A percentile compares a stretch with the other conserved stretches of the same genome.
phyloP scores from a whole-genome alignment of 2,888 invertebrate species.

The Siphonodentalium dalli region DNA sequence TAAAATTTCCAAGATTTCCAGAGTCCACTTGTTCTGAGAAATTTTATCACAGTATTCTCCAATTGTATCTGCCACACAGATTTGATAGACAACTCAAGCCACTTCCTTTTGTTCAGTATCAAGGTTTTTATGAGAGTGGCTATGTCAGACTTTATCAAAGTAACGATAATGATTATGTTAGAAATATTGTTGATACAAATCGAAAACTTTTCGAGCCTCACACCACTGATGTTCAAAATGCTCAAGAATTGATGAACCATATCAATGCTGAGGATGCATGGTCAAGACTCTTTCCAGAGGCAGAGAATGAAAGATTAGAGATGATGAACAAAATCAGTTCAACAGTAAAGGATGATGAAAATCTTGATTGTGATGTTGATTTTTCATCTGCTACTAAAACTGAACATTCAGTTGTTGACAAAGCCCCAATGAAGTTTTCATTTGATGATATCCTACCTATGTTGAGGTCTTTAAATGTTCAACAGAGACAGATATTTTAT shows the following conservation, averaged over 20 bases:
- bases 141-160: not conserved
- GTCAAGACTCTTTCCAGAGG: not conserved
- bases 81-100: not conserved
- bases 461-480: slow-evolving; percentile 5
- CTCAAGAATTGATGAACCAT: not conserved
- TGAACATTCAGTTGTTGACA: not conserved
- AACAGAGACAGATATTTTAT: slow-evolving; percentile 15
- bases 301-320: not conserved
- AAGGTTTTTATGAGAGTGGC: not conserved
- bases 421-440: not conserved
- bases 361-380: not conserved
- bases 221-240: not conserved
- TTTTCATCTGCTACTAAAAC: not conserved
- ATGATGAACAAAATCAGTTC: not conserved
- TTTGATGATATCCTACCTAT: not conserved
- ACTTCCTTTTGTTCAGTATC: not conserved
- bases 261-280: slow-evolving; percentile 1
- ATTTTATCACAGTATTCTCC: slow-evolving; percentile 1
- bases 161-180: not conserved
- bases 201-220: not conserved
- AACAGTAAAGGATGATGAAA: not conserved
- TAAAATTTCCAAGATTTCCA: not conserved
- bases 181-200: not conserved
- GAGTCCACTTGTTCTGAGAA: not conserved
- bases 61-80: slow-evolving; percentile 4